These are phyloP conservation scores for Hecatera dysodea DNA, from an alignment of 2,888 invertebrate genomes.

Conservation along the genomic window DNA sequence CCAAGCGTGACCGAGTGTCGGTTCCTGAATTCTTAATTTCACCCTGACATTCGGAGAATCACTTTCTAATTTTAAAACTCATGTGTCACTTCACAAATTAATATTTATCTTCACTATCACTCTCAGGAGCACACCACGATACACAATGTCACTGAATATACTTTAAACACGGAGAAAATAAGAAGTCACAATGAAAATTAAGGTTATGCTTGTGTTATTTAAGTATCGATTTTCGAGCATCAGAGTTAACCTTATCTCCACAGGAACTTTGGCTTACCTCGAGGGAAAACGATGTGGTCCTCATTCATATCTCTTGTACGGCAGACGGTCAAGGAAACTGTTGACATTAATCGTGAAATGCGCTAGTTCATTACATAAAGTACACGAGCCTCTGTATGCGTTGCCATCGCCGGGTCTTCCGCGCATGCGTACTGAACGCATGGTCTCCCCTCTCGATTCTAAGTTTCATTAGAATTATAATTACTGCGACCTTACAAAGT, in stretches of 20 bases:
- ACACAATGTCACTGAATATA: slow-evolving; percentile 9
- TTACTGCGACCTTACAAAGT: slow-evolving; percentile 66
- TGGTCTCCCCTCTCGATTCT: slow-evolving; percentile 67
- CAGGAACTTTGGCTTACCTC: slow-evolving; percentile 91
- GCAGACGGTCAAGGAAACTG: slow-evolving; percentile 82
- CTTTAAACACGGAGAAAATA: slow-evolving; percentile 2
- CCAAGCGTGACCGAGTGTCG: neutral
- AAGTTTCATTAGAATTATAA: slow-evolving; percentile 69
- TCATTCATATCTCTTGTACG: slow-evolving; percentile 95
- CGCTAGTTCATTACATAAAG: slow-evolving; percentile 62
- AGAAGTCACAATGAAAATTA: slow-evolving; percentile 53
- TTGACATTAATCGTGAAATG: slow-evolving; percentile 66
- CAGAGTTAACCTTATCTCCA: slow-evolving; percentile 66
- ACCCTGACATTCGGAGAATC: slow-evolving; percentile 21
- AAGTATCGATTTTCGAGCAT: slow-evolving; percentile 84
- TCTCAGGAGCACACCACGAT: slow-evolving; percentile 1
- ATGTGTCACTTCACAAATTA: slow-evolving; percentile 39
- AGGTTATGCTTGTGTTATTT: slow-evolving; percentile 87
- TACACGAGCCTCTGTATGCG: slow-evolving; percentile 60
- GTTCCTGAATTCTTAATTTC: slow-evolving; percentile 35
- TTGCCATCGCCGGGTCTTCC: slow-evolving; percentile 65
- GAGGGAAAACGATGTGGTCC: slow-evolving; percentile 96
- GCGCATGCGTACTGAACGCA: slow-evolving; percentile 76
- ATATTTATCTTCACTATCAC: slow-evolving; percentile 3
- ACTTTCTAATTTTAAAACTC: slow-evolving; percentile 32